Evolutionary conservation across 2,113 vertebrate species (phyloP), one percentile per base, ranked within the genome.

Genomic region (Passer montanus): DNA sequence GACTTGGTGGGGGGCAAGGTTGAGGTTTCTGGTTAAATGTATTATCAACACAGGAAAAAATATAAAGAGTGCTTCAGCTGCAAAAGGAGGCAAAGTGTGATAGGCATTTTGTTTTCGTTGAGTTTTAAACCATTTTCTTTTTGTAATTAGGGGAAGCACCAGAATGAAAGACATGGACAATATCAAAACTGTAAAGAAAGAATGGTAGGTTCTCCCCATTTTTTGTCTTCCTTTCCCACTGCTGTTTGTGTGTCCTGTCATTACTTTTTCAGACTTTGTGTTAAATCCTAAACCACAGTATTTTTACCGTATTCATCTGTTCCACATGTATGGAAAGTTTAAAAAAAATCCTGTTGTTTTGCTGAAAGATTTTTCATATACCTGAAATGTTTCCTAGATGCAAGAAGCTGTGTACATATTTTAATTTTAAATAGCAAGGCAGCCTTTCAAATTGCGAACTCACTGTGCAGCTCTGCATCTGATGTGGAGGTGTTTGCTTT

Each of bases 91-190:
- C 20, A 49, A 68, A 89, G 23, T 60, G 12, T 75, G 26, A 15
- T n/a, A 56, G n/a, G 50, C 7, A 10, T 74, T 82, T 88, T 66
- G 13, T 35, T 47, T 74, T 20, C 7, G 3, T 41, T 53, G 84
- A 23, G 75, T 84, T 91, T 91, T 56, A 27, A 88, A 75, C 21
- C 2, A 9, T 69, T 73, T 80, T 91, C 10, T 95, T 89, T 96
- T 88, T 72, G 10, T 84, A 80, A 94, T 97, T 93, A 98, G 94
- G 97, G 7, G 41, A 69, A 90, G 23, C 85, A 95, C 90, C 77
- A 97, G 95, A 90, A 98, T 98, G 98, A 98, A 96, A 98, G 97
- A 97, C 94, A 97, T 98, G 87, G 97, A 98, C 95, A 98, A 97
- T 82, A 93, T 97, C 93, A 97, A 97, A 97, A 98, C 94, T 92